Evolutionary conservation across 2,888 invertebrate species (phyloP).

Genomic region (Drosophila mimetica): DNA sequence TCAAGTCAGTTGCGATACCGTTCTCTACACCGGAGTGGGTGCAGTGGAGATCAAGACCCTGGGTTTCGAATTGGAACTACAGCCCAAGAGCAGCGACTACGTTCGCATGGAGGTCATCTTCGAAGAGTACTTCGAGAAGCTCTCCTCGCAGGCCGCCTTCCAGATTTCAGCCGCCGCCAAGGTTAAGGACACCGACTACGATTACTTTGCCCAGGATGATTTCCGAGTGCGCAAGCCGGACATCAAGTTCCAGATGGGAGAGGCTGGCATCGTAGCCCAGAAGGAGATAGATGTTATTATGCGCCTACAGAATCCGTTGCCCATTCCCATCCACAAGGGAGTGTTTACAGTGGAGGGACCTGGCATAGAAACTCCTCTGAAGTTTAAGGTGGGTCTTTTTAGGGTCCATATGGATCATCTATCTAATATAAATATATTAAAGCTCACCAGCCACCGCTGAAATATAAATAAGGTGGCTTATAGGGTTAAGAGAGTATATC

Average conservation of each 20-base stretch:
- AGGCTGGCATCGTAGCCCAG: conserved; percentile 85
- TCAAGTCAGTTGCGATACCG: conserved; percentile 91
- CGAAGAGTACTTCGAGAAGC: conserved; percentile 90
- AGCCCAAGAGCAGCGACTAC: conserved; percentile 88
- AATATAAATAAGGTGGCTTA: too few relatives aligned
- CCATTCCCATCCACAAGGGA: conserved; percentile 90
- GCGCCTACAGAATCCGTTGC: conserved; percentile 92
- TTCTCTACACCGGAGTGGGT: conserved; percentile 92
- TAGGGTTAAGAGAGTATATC: too few relatives aligned
- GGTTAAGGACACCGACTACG: conserved; percentile 92
- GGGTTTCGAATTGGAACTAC: conserved; percentile 88
- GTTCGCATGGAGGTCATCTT: conserved; percentile 89
- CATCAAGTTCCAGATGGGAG: conserved; percentile 89
- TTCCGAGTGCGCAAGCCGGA: conserved; percentile 95
- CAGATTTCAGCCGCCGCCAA: conserved; percentile 92
- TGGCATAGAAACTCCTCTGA: conserved; percentile 90
- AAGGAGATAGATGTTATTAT: conserved; percentile 87
- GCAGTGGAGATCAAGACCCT: conserved; percentile 90
- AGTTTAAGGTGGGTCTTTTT: conserved; percentile 86
- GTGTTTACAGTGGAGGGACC: conserved; percentile 93
- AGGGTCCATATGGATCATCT: too few relatives aligned
- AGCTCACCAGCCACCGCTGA: too few relatives aligned
- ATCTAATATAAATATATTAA: too few relatives aligned
- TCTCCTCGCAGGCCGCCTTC: conserved; percentile 93
- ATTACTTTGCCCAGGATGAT: conserved; percentile 95